Conservation (phyloP, 2,113 vertebrate species). For the Cyprinus carpio region DNA sequence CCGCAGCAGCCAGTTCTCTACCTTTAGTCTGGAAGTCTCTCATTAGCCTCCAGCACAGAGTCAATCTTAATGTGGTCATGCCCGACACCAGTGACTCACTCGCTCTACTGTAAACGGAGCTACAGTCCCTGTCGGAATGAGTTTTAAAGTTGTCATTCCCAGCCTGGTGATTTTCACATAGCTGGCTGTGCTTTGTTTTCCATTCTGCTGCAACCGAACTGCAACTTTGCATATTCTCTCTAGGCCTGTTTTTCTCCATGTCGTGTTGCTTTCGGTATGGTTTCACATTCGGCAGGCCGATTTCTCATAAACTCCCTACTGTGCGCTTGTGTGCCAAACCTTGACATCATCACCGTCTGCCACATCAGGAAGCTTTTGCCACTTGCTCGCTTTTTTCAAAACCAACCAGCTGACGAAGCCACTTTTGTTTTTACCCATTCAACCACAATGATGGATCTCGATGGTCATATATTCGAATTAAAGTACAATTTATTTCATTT, state of each 20-base stretch:
- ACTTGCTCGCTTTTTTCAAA: background rate
- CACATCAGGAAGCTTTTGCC: constrained; percentile 1
- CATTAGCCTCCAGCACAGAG: constrained; percentile 18
- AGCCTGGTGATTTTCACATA: constrained; percentile 13
- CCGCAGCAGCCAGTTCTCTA: background rate
- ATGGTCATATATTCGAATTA: background rate
- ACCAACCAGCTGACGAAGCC: background rate
- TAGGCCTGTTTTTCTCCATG: background rate
- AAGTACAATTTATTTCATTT: background rate
- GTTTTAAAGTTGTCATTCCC: constrained; percentile 16
- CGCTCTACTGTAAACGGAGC: constrained; percentile 9
- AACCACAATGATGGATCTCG: background rate
- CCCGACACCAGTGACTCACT: constrained; percentile 30
- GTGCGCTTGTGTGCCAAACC: background rate
- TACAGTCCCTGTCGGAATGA: background rate
- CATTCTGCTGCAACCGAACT: constrained; percentile 5
- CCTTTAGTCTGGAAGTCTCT: constrained; percentile 43
- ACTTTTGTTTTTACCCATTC: background rate
- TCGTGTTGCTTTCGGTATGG: background rate
- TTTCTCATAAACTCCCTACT: constrained; percentile 10
- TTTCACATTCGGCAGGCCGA: background rate
- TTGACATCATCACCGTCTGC: constrained; percentile 37
- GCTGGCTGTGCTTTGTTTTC: constrained; percentile 18
- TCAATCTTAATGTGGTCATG: constrained; percentile 22
- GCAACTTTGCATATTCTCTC: background rate